phyloP scores from a whole-genome alignment of 2,797 vertebrate genomes.

The Chaetodon trifasciatus region DNA sequence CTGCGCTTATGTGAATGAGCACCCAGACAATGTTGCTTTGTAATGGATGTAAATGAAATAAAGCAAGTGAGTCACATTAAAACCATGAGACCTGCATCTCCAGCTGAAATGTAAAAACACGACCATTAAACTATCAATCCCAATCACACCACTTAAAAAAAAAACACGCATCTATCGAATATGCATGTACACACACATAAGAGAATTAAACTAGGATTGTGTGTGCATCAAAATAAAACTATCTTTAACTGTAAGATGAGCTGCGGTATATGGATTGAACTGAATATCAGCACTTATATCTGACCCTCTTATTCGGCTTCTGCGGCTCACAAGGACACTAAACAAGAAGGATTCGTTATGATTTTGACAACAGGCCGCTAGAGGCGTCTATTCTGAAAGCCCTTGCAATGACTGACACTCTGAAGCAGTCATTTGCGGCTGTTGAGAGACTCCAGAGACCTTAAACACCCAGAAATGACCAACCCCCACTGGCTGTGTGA shows the following conservation, averaged over 20 bases:
- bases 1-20: constrained; percentile 34
- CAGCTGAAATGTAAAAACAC: constrained; percentile 42
- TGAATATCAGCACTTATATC: not conserved
- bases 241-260: constrained; percentile 18
- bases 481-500: constrained; percentile 49
- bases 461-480: constrained; percentile 41
- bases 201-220: not conserved
- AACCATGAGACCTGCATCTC: constrained; percentile 48
- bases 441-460: constrained; percentile 42
- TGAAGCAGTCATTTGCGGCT: constrained; percentile 42
- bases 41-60: constrained; percentile 63
- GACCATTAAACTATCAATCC: constrained; percentile 6
- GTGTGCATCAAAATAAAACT: constrained; percentile 2
- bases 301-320: constrained; percentile 25
- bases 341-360: constrained; percentile 40
- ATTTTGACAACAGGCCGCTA: constrained; percentile 28
- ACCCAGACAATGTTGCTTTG: constrained; percentile 33
- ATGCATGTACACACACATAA: not conserved
- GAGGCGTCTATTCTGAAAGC: constrained; percentile 16
- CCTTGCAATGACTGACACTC: constrained; percentile 34
- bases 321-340: constrained; percentile 26
- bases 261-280: not conserved
- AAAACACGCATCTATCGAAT: not conserved
- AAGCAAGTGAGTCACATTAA: constrained; percentile 51
- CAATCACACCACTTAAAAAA: not conserved